Base-by-base conservation (phyloP, 2,888 invertebrate genomes). In the Elaeidobius kamerunicus region DNA sequence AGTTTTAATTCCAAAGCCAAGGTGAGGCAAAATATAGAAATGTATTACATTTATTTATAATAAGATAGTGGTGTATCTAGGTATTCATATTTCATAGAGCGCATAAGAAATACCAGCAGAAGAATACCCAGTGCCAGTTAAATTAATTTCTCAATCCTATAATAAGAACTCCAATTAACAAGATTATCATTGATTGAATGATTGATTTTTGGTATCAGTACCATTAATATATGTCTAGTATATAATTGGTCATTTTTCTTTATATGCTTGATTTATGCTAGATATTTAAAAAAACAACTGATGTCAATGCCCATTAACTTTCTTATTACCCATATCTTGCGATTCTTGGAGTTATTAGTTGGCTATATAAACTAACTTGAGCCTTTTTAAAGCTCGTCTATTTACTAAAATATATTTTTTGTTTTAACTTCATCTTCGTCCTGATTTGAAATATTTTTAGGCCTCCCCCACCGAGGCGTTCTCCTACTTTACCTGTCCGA, bases 1-100 rank as follows among this genome's bases (percentile, higher is more conserved):
- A n/a, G 93, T 97, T 56, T 76, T 95, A 68, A 77, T 91, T 44
- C 88, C 86, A 32, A 86, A 86, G 57, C 83, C 84, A 54, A 56
- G 54, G 58, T 58, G 46, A 36, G 30, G 14, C n/a, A 17, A 35
- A 6, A n/a, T n/a, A n/a, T 35, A 40, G 9, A 7, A 17, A 40
- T 23, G 2, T n/a, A 6, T 35, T 35, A 11, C n/a, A 6, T 17
- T n/a, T 30, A 28, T 39, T 19, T 28, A 4, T 20, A 16, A 17
- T 30, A 34, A 44, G 12, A 6, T 20, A 16, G 4, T 23, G 23
- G 9, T 23, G 9, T 6, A 6, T 6, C 23, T 6, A 9, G 9
- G 23, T 23, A 23, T 23, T 23, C n/a, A n/a, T n/a, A n/a, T n/a
- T n/a, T n/a, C n/a, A n/a, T n/a, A n/a, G n/a, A n/a, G n/a, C n/a